Evolutionary conservation across 1,140 invertebrate species (phyloP).

Genomic region (Radopholus similis): DNA sequence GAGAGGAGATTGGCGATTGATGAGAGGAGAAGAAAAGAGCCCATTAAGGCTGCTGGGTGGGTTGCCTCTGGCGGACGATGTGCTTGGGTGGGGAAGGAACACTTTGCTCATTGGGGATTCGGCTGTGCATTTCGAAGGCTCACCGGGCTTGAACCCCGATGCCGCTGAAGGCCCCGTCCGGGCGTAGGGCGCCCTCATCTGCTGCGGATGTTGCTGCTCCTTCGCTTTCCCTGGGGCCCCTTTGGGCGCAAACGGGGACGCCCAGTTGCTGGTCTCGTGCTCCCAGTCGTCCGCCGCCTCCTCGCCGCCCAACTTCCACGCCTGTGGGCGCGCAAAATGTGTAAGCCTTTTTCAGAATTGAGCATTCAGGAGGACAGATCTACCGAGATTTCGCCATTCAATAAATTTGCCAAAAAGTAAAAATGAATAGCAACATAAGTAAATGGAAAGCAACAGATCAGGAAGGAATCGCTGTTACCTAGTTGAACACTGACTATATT

Average conservation of each 20-base stretch:
- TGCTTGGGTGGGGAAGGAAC: no score
- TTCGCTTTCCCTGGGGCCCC: background rate
- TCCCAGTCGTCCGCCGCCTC: conserved; percentile 1
- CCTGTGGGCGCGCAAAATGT: background rate
- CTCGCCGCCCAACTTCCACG: background rate
- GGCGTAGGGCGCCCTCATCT: background rate
- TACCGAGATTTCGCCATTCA: background rate
- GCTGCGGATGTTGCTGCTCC: background rate
- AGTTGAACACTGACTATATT: no score
- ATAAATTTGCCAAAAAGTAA: no score
- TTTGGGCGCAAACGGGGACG: background rate
- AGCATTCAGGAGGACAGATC: background rate
- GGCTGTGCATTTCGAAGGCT: background rate
- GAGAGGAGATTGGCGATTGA: no score
- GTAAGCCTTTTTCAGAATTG: background rate
- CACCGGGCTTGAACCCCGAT: background rate
- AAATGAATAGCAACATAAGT: no score
- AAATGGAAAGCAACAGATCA: no score
- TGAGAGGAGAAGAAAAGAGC: no score
- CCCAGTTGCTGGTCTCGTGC: background rate
- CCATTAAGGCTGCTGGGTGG: no score
- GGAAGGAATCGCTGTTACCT: no score
- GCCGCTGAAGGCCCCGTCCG: background rate
- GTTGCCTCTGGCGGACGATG: no score
- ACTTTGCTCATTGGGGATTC: no score